Base-by-base conservation (phyloP, 1,140 invertebrate genomes). In the Penaeus chinensis region DNA sequence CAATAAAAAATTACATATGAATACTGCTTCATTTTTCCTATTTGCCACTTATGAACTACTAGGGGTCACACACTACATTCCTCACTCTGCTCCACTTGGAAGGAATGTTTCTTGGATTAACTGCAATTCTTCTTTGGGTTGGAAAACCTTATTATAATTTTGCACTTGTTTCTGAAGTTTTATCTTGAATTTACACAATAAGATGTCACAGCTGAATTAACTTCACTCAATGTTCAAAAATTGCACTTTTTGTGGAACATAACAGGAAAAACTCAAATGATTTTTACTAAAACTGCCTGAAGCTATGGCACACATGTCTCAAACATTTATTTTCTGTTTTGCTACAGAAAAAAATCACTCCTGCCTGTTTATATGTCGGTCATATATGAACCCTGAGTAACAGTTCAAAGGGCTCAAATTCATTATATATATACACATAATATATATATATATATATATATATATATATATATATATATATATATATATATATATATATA, bases 1-100 rank as follows among this genome's bases (percentile, higher is more conserved):
- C 84, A 85, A 66, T 85, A 65, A 84, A 77, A 84, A 84, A 47
- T 63, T 66, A 82, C 32, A 79, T 54, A 54, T 79, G 63, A 85
- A 79, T 79, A 85, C 84, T 79, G 76, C 80, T 85, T 54, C 42
- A 61, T 84, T 65, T 37, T 62, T 78, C 65, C 54, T 63, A 63
- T 32, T 62, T 32, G 42, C 42, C 61, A 13, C 62, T 65, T 63
- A 27, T 66, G 32, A 63, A 82, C 62, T 65, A 62, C 32, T 63
- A 37, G 22, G 27, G 61, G 60, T 47, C 54, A 78, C 27, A 42
- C n/a, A 85, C 54, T 77, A 62, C 47, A 85, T 78, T 63, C 83
- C 83, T 85, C 32, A 77, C 20, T 37, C 74, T 37, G 47, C 47
- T 77, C 74, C 47, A 77, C 47, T 37, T 77, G 74, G 74, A 77